Evolutionary conservation across 2,113 vertebrate species (phyloP).

Genomic region (Pica pica): DNA sequence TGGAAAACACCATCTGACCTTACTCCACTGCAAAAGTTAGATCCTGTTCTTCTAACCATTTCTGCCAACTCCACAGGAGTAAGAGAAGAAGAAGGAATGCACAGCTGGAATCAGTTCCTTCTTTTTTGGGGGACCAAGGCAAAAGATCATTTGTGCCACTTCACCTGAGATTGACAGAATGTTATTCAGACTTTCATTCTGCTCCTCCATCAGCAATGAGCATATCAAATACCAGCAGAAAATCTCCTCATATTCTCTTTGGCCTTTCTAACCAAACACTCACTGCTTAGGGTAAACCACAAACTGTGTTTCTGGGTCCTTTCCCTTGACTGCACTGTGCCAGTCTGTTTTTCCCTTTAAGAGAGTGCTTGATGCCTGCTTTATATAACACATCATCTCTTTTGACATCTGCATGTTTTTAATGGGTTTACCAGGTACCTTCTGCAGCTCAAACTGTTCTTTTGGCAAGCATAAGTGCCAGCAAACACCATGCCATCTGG

Average conservation of each 20-base stretch:
- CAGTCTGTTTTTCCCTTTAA: not conserved
- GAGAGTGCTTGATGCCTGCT: not conserved
- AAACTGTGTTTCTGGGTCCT: not conserved
- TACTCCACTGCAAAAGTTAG: not conserved
- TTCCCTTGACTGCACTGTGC: not conserved
- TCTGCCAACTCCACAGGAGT: not conserved
- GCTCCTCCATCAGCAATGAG: not conserved
- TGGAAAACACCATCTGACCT: not conserved
- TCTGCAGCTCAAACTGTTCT: constrained; percentile 51
- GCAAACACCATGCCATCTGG: not conserved
- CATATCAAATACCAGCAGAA: not conserved
- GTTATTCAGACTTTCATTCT: not conserved
- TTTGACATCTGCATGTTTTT: constrained; percentile 24
- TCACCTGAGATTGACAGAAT: not conserved
- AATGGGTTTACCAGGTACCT: constrained; percentile 32
- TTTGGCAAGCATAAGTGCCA: constrained; percentile 18
- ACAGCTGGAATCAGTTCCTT: not conserved
- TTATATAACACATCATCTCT: not conserved
- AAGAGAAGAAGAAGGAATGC: not conserved
- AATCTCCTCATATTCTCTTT: not conserved
- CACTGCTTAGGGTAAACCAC: not conserved
- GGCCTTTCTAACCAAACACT: not conserved
- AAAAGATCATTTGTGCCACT: not conserved
- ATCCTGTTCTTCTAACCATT: not conserved
- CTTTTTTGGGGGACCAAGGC: not conserved